phyloP scores from a whole-genome alignment of 2,888 invertebrate species.

The Cordylochernes scorpioides region DNA sequence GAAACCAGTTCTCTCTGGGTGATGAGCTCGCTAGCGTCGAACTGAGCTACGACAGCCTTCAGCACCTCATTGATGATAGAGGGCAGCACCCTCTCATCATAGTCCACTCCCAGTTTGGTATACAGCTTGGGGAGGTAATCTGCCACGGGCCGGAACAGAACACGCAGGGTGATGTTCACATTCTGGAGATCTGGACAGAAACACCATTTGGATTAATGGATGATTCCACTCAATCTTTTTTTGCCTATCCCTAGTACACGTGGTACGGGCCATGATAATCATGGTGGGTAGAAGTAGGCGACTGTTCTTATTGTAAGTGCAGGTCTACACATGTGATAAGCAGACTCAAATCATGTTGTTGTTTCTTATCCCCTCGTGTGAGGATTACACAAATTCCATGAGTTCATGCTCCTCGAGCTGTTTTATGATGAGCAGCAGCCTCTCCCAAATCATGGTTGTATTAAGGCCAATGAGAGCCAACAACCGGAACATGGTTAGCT shows the following conservation, averaged over 20 bases:
- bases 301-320: neutral
- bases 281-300: no score
- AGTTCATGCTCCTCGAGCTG: no score
- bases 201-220: conserved; percentile 1
- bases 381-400: no score
- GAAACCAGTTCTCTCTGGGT: conserved; percentile 85
- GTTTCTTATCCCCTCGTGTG: no score
- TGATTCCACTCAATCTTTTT: neutral
- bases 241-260: no score
- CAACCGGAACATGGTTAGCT: no score
- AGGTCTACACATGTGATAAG: neutral
- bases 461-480: no score
- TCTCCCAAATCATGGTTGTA: no score
- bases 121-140: conserved; percentile 78
- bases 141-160: conserved; percentile 82
- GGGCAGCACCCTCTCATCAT: conserved; percentile 90
- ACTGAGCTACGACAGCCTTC: conserved; percentile 91
- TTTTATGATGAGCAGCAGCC: no score
- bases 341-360: neutral
- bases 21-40: conserved; percentile 94
- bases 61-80: conserved; percentile 96
- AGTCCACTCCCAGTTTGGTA: conserved; percentile 82
- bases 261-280: no score
- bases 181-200: conserved; percentile 64
- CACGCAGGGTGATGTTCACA: conserved; percentile 92